These are phyloP conservation scores for Myanophis thanlyinensis DNA, from an alignment of 2,113 vertebrate genomes.

Conservation along the genomic window DNA sequence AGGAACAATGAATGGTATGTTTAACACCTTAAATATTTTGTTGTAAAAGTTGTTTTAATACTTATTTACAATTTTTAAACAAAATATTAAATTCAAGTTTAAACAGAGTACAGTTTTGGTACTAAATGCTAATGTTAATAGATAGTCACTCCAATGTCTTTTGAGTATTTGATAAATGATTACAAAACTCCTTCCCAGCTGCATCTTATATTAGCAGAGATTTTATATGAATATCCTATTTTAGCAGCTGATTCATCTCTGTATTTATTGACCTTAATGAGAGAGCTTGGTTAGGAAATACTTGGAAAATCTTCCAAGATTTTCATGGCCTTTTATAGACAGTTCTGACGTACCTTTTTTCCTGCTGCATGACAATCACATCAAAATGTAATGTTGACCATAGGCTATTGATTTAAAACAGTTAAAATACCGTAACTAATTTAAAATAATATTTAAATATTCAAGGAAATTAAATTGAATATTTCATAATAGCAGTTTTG, in stretches of 20 bases:
- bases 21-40: conserved; percentile 55
- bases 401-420: conserved; percentile 12
- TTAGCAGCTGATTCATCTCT: conserved; percentile 57
- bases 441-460: conserved; percentile 20
- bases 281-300: conserved; percentile 57
- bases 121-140: conserved; percentile 41
- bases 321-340: conserved; percentile 43
- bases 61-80: conserved; percentile 34
- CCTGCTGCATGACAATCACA: neutral
- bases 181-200: conserved; percentile 58
- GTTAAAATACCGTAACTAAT: conserved; percentile 20
- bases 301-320: conserved; percentile 48
- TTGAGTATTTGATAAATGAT: conserved; percentile 62
- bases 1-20: conserved; percentile 37
- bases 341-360: conserved; percentile 35
- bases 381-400: conserved; percentile 18
- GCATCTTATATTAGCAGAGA: conserved; percentile 52
- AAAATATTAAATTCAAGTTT: conserved; percentile 35
- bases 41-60: conserved; percentile 41
- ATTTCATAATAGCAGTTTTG: neutral
- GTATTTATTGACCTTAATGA: conserved; percentile 62
- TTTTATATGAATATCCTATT: conserved; percentile 63
- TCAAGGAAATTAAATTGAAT: conserved; percentile 7
- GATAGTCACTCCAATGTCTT: conserved; percentile 45
- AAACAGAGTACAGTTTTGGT: conserved; percentile 43